These are phyloP conservation scores for Schizaphis graminum DNA, from an alignment of 2,888 invertebrate species.

Conservation along the genomic window DNA sequence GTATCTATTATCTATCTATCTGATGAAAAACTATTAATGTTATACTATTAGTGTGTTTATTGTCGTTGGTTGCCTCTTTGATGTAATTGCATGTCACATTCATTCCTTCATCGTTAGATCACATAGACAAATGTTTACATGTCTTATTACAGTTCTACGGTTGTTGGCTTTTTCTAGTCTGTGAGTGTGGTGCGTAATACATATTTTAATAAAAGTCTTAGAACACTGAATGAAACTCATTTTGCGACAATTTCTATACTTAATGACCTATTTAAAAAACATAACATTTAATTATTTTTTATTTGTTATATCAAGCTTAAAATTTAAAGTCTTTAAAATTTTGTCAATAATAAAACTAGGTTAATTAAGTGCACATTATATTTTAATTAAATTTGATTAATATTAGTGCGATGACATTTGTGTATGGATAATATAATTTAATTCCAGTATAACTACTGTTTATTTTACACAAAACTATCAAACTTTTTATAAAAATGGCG, in stretches of 20 bases:
- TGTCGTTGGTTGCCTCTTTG: not conserved
- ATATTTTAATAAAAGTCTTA: not conserved
- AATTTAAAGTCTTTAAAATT: not conserved
- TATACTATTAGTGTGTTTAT: not conserved
- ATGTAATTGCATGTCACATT: not conserved
- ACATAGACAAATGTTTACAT: not conserved
- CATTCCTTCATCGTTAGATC: not conserved
- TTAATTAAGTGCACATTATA: no score
- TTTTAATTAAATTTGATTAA: not conserved
- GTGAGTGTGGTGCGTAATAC: not conserved
- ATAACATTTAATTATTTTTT: constrained; percentile 11
- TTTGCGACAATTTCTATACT: not conserved
- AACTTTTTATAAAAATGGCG: not conserved
- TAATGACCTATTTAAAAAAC: constrained; percentile 68
- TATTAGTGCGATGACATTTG: not conserved
- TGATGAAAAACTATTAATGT: not conserved
- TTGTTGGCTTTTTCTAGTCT: not conserved
- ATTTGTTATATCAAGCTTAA: not conserved
- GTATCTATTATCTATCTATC: not conserved
- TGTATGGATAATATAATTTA: not conserved
- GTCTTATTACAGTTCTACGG: not conserved
- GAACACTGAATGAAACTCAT: not conserved
- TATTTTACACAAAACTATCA: not conserved
- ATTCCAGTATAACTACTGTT: not conserved
- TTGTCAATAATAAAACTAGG: not conserved